Conservation (phyloP, 2,888 invertebrate genomes). For the Griposia aprilina region DNA sequence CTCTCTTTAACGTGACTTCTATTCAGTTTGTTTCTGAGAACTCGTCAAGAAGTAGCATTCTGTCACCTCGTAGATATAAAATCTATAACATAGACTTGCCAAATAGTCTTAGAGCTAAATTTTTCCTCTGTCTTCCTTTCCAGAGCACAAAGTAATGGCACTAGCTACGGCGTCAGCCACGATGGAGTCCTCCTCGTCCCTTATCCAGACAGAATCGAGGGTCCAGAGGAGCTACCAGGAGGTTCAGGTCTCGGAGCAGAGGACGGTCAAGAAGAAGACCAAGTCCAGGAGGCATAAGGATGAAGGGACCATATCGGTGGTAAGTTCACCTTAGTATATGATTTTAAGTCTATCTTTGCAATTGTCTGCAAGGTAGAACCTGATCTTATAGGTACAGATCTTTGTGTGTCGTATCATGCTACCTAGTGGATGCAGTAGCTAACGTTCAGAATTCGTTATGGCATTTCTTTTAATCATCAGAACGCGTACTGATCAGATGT, state of each 20-base stretch:
- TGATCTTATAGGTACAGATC: too few relatives aligned
- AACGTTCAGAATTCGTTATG: not conserved
- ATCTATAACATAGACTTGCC: not conserved
- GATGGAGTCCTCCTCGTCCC: conserved; percentile 86
- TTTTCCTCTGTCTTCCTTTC: conserved; percentile 19
- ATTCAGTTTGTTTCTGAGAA: not conserved
- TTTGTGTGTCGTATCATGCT: not conserved
- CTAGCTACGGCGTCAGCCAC: conserved; percentile 84
- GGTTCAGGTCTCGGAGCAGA: conserved; percentile 78
- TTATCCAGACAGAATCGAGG: conserved; percentile 85
- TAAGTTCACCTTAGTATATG: conserved; percentile 73
- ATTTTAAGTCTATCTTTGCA: not conserved
- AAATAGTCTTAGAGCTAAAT: not conserved
- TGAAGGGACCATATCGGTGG: conserved; percentile 90
- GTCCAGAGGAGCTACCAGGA: conserved; percentile 85
- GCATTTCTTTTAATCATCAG: not conserved
- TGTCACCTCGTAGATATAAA: not conserved
- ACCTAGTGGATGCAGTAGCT: not conserved
- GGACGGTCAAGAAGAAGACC: conserved; percentile 87
- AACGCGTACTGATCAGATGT: not conserved
- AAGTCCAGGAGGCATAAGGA: conserved; percentile 89
- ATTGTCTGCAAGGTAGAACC: too few relatives aligned
- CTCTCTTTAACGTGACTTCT: not conserved
- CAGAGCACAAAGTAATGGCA: conserved; percentile 80
- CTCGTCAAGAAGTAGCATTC: not conserved